These are phyloP conservation scores for Carcina quercana DNA, from an alignment of 2,888 invertebrate species.

Conservation along the genomic window DNA sequence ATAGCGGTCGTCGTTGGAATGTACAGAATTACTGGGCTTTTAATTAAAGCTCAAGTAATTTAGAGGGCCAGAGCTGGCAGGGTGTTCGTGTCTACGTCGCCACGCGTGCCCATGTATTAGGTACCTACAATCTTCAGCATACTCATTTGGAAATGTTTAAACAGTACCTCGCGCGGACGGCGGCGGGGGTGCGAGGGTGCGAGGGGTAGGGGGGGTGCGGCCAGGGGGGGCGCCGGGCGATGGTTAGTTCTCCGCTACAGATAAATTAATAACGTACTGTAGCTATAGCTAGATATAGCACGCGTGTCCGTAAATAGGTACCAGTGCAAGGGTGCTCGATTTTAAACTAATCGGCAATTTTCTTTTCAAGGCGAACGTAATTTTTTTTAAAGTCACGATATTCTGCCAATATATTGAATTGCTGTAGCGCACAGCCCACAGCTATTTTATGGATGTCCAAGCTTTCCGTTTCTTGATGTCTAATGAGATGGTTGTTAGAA, in stretches of 20 bases:
- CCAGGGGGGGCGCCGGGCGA: constrained; percentile 35
- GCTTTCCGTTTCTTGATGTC: no score
- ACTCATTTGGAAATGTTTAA: constrained; percentile 73
- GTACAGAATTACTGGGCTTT: constrained; percentile 68
- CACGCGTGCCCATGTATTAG: constrained; percentile 57
- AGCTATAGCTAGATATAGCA: constrained; percentile 51
- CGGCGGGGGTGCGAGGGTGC: constrained; percentile 29
- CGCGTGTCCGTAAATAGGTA: constrained; percentile 53
- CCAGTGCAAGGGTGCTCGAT: constrained; percentile 32
- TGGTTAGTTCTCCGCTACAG: constrained; percentile 70
- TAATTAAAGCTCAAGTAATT: constrained; percentile 72
- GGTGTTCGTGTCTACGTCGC: constrained; percentile 23
- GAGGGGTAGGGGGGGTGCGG: constrained; percentile 24
- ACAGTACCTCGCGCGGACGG: constrained; percentile 31
- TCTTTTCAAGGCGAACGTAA: no score
- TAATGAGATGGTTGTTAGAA: no score
- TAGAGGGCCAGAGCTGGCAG: constrained; percentile 47
- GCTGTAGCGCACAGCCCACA: no score
- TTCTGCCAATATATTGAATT: no score
- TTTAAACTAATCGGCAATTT: no score
- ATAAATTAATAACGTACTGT: constrained; percentile 69
- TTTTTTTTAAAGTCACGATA: no score
- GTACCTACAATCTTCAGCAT: constrained; percentile 67
- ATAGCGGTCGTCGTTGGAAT: constrained; percentile 49
- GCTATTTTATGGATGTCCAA: no score